A percentile compares a stretch with the other conserved stretches of the same genome.
phyloP scores from a whole-genome alignment of 2,113 vertebrate genomes.

The Chionomys nivalis region DNA sequence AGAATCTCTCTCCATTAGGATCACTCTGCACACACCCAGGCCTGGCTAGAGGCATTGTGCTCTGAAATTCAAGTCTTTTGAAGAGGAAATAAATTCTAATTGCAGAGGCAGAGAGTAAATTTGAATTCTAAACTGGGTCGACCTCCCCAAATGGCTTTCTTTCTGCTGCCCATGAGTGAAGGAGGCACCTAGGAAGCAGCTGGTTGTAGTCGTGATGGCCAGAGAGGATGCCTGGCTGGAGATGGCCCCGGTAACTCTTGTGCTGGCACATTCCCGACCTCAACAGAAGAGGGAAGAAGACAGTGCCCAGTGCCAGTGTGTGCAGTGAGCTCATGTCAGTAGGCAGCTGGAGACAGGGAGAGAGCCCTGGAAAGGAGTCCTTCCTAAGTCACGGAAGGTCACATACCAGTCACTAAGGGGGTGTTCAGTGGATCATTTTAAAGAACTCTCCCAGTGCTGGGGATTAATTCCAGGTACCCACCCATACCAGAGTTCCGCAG shows the following conservation, averaged over 20 bases:
- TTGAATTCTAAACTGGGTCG: constrained; percentile 70
- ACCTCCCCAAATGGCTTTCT: constrained; percentile 46
- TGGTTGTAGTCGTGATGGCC: neutral
- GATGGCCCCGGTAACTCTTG: neutral
- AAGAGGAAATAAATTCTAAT: constrained; percentile 67
- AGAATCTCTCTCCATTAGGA: constrained; percentile 51
- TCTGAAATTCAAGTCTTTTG: constrained; percentile 61
- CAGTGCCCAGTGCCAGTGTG: neutral
- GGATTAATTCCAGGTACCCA: neutral
- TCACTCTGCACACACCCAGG: neutral
- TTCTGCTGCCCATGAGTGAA: neutral
- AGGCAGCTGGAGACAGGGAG: rapidly evolving
- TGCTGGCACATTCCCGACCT: neutral
- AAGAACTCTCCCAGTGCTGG: neutral
- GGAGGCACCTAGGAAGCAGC: neutral
- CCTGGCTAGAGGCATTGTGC: constrained; percentile 44
- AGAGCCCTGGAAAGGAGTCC: neutral
- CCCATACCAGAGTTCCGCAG: no score
- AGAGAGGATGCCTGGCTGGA: neutral
- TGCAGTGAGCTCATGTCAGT: rapidly evolving
- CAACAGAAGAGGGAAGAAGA: neutral
- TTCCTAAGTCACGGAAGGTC: neutral
- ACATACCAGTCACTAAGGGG: neutral
- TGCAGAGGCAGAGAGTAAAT: constrained; percentile 42
- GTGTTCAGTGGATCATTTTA: neutral